Percentiles rank a stretch among this genome's conserved stretches.
phyloP scores from a whole-genome alignment of 2,113 vertebrate species.

The Perccottus glenii region DNA sequence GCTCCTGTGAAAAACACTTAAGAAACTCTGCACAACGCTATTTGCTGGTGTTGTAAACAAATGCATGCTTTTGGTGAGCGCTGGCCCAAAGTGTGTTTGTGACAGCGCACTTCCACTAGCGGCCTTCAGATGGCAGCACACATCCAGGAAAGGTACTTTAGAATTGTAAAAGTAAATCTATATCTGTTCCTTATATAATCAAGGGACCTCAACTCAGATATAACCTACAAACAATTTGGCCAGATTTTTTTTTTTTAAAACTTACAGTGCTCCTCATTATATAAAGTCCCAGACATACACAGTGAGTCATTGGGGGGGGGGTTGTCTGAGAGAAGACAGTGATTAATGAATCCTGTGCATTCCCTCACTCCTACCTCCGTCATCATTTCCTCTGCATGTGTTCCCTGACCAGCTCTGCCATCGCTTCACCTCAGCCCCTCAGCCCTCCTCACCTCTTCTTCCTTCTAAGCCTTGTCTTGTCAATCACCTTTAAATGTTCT shows the following conservation, averaged over 20 bases:
- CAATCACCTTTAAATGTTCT: slow-evolving; percentile 34
- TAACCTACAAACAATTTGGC: background rate
- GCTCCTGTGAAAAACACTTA: too few relatives aligned
- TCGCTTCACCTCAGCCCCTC: background rate
- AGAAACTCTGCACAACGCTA: too few relatives aligned
- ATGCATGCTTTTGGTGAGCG: too few relatives aligned
- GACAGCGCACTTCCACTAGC: too few relatives aligned
- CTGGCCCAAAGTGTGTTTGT: too few relatives aligned
- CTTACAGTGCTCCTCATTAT: slow-evolving; percentile 18
- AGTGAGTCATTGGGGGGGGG: slow-evolving; percentile 50
- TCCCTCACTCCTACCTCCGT: slow-evolving; percentile 27
- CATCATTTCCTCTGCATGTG: background rate
- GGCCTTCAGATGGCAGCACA: too few relatives aligned
- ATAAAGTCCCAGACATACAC: slow-evolving; percentile 32
- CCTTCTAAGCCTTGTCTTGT: background rate
- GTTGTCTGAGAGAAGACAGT: slow-evolving; percentile 48
- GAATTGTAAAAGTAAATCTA: too few relatives aligned
- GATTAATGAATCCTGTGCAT: slow-evolving; percentile 62
- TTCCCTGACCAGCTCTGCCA: slow-evolving; percentile 9
- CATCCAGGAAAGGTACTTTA: too few relatives aligned
- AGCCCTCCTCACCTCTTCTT: slow-evolving; percentile 16
- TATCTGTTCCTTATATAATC: too few relatives aligned
- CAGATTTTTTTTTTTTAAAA: slow-evolving; percentile 1
- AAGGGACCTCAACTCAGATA: too few relatives aligned
- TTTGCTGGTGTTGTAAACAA: too few relatives aligned